Conservation (phyloP, 92 coral and sea anemone genomes). For the Phenganax marumi region DNA sequence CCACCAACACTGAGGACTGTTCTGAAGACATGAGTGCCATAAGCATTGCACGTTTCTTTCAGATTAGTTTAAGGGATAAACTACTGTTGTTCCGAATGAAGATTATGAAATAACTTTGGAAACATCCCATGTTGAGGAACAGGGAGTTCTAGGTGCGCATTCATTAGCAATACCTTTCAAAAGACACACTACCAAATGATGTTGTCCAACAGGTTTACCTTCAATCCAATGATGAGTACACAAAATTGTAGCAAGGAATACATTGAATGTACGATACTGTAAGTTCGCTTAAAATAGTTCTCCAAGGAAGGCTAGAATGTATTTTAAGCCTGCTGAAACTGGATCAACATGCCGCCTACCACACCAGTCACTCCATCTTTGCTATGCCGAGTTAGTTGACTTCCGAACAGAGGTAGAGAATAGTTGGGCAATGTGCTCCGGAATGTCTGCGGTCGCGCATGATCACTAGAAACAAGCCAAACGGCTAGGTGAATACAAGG, state of each 20-base stretch:
- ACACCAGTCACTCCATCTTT: constrained; percentile 17
- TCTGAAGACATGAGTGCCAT: neutral
- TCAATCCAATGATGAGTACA: neutral
- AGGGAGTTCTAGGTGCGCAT: neutral
- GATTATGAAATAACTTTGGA: neutral
- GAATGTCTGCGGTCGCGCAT: constrained; percentile 49
- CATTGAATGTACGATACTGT: neutral
- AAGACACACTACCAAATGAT: neutral
- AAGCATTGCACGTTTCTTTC: neutral
- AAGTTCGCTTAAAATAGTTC: neutral
- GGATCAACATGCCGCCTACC: neutral
- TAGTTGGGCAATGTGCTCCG: constrained; percentile 42
- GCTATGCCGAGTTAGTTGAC: constrained; percentile 41
- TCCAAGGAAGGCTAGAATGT: neutral
- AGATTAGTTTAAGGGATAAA: neutral
- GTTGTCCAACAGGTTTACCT: constrained; percentile 1
- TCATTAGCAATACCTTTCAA: constrained; percentile 14
- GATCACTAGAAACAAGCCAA: constrained; percentile 47
- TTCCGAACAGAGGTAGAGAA: constrained; percentile 49
- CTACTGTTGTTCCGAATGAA: neutral
- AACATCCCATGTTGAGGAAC: neutral
- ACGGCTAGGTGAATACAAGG: constrained; percentile 56
- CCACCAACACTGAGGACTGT: constrained; percentile 1
- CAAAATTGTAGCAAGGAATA: neutral
- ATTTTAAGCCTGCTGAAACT: neutral